These are phyloP conservation scores for Ceratoteleas bidentatus DNA, from an alignment of 1,140 invertebrate species.

Conservation along the genomic window DNA sequence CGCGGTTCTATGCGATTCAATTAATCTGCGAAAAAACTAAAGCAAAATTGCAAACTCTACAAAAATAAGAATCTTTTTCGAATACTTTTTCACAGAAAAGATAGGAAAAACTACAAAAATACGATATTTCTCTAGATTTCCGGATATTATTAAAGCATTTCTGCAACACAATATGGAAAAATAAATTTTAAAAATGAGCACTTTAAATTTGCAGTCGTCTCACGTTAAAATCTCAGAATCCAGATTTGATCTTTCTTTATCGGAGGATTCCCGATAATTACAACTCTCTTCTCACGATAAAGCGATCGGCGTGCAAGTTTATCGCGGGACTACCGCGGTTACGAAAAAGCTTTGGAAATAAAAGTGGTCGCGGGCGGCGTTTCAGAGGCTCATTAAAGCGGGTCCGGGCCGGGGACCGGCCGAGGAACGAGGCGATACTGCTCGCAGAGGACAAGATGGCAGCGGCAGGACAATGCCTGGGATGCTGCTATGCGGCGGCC, in stretches of 20 bases:
- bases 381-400: conserved; percentile 61
- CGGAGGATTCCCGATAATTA: conserved; percentile 45
- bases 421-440: conserved; percentile 57
- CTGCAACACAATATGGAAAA: too few relatives aligned
- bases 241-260: too few relatives aligned
- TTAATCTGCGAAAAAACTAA: background rate
- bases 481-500: conserved; percentile 64
- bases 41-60: too few relatives aligned
- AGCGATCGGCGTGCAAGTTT: conserved; percentile 32
- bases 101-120: too few relatives aligned
- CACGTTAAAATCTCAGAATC: too few relatives aligned
- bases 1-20: too few relatives aligned
- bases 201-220: too few relatives aligned
- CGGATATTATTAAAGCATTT: too few relatives aligned
- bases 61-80: too few relatives aligned
- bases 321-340: conserved; percentile 33
- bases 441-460: conserved; percentile 57
- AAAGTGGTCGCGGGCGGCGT: conserved; percentile 32
- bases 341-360: conserved; percentile 35
- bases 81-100: too few relatives aligned
- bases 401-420: conserved; percentile 51
- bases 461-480: conserved; percentile 67
- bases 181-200: too few relatives aligned
- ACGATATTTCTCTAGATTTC: too few relatives aligned
- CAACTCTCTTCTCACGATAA: conserved; percentile 39